These are phyloP conservation scores for Diabrotica balteata DNA, from an alignment of 2,888 invertebrate species.

Conservation along the genomic window DNA sequence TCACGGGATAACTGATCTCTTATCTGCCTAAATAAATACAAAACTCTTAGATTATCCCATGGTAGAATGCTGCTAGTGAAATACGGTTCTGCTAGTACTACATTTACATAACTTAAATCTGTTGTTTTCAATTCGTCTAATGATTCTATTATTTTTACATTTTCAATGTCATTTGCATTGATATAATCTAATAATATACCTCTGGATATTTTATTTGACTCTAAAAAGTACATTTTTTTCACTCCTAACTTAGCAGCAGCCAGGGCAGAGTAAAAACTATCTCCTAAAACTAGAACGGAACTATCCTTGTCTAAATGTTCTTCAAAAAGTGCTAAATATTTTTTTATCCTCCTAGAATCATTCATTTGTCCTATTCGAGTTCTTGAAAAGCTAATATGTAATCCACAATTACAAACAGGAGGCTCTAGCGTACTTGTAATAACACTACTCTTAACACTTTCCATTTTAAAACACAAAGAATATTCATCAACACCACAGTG, in stretches of 20 bases:
- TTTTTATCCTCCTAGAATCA: conserved; percentile 71
- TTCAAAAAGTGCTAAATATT: conserved; percentile 69
- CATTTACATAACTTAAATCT: conserved; percentile 64
- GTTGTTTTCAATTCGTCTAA: conserved; percentile 57
- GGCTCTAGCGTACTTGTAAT: conserved; percentile 62
- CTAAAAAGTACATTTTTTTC: conserved; percentile 72
- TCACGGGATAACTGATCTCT: conserved; percentile 58
- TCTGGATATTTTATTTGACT: conserved; percentile 70
- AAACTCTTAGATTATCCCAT: conserved; percentile 90
- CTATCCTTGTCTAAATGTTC: conserved; percentile 67
- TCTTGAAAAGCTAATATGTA: conserved; percentile 81
- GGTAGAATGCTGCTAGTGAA: conserved; percentile 82
- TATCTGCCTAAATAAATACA: conserved; percentile 69
- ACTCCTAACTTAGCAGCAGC: conserved; percentile 78
- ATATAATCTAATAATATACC: conserved; percentile 72
- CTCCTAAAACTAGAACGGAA: conserved; percentile 79
- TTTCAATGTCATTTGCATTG: conserved; percentile 70
- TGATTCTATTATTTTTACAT: conserved; percentile 69
- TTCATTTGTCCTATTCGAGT: conserved; percentile 88
- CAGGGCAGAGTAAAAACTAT: conserved; percentile 80
- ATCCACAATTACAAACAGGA: conserved; percentile 79
- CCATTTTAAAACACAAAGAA: conserved; percentile 88
- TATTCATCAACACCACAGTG: conserved; percentile 89
- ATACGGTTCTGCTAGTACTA: conserved; percentile 87
- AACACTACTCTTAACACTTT: conserved; percentile 54